phyloP scores from a whole-genome alignment of 2,888 invertebrate species.

The Volucella inflata region DNA sequence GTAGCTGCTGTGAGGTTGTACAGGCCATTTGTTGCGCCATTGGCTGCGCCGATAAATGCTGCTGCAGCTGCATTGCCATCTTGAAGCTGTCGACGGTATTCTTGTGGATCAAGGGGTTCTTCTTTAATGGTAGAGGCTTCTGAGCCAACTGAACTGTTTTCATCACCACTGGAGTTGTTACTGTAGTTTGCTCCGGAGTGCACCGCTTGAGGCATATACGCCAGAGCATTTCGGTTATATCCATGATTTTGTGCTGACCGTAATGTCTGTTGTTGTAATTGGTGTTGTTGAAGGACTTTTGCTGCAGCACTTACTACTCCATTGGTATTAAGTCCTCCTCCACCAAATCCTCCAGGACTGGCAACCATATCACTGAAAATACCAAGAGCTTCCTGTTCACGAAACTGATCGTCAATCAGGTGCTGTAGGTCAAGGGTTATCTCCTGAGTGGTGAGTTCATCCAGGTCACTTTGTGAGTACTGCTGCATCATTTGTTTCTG shows the following conservation, averaged over 20 bases:
- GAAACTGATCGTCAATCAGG: slow-evolving; percentile 96
- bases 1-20: slow-evolving; percentile 80
- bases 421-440: slow-evolving; percentile 96
- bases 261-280: slow-evolving; percentile 83
- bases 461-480: slow-evolving; percentile 92
- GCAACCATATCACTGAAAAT: slow-evolving; percentile 93
- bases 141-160: slow-evolving; percentile 86
- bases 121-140: slow-evolving; percentile 93
- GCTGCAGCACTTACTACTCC: slow-evolving; percentile 83
- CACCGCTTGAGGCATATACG: slow-evolving; percentile 96
- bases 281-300: slow-evolving; percentile 82
- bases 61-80: slow-evolving; percentile 82
- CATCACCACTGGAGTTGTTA: slow-evolving; percentile 85
- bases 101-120: slow-evolving; percentile 93
- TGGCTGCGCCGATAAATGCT: slow-evolving; percentile 79
- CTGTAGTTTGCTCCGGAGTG: slow-evolving; percentile 86
- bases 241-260: slow-evolving; percentile 83
- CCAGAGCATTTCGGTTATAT: slow-evolving; percentile 89
- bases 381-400: slow-evolving; percentile 89
- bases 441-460: slow-evolving; percentile 95
- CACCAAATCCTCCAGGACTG: slow-evolving; percentile 82
- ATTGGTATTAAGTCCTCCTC: slow-evolving; percentile 82
- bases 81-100: slow-evolving; percentile 88
- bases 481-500: slow-evolving; percentile 87
- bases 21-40: slow-evolving; percentile 81